phyloP scores from a whole-genome alignment of 2,113 vertebrate genomes.

The Colius striatus region DNA sequence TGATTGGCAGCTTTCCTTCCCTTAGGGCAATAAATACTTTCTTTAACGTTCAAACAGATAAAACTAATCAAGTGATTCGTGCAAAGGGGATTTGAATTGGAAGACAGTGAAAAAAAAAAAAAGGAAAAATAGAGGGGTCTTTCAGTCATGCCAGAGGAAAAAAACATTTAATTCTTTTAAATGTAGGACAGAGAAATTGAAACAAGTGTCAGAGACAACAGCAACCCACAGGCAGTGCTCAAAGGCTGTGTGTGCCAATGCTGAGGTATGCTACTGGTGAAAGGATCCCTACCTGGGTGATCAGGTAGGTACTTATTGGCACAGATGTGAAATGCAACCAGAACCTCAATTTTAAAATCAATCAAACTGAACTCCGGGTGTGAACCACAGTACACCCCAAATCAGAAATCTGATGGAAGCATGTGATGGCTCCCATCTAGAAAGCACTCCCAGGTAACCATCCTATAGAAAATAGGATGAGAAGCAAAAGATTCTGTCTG shows the following conservation, averaged over 20 bases:
- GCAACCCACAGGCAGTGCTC: neutral
- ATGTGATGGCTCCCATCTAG: neutral
- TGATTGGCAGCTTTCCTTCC: slow-evolving; percentile 5
- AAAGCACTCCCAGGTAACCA: neutral
- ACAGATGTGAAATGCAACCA: neutral
- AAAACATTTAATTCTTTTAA: neutral
- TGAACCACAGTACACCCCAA: neutral
- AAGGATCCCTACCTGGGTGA: slow-evolving; percentile 39
- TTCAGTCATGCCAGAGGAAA: neutral
- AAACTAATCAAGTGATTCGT: neutral
- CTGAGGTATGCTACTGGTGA: slow-evolving; percentile 11
- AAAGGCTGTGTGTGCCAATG: neutral
- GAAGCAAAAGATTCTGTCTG: neutral
- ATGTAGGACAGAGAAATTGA: neutral
- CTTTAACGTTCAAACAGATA: neutral
- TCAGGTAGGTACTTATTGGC: slow-evolving; percentile 3
- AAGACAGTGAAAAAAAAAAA: neutral
- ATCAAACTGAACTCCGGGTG: neutral
- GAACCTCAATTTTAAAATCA: neutral
- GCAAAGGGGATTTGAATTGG: neutral
- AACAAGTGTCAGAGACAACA: neutral
- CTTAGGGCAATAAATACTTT: slow-evolving; percentile 15
- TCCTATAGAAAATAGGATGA: neutral
- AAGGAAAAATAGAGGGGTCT: neutral
- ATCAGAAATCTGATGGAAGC: neutral